A percentile compares a stretch with the other conserved stretches of the same genome.
Conservation (phyloP, 2,113 vertebrate genomes). For the Puntigrus tetrazona region DNA sequence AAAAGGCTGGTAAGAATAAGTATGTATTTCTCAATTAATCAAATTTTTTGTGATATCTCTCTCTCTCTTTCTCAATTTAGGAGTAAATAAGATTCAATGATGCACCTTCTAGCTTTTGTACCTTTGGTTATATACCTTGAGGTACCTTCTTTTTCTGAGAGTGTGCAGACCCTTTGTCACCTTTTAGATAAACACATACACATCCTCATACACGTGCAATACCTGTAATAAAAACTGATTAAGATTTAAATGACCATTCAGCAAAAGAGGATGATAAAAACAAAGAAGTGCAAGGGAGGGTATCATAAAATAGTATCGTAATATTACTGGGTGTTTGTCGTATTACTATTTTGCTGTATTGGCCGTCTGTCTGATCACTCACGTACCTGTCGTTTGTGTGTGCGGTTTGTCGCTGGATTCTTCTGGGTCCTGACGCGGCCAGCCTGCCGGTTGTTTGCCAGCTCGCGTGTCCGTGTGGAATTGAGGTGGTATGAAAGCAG, state of each 20-base stretch:
- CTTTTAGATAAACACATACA: background rate
- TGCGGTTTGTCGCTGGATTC: slow-evolving; percentile 32
- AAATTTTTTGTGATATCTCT: background rate
- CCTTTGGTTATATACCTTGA: too few species aligned
- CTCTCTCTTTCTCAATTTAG: too few species aligned
- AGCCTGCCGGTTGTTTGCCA: slow-evolving; percentile 99
- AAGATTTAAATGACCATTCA: background rate
- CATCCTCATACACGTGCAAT: background rate
- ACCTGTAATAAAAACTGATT: background rate
- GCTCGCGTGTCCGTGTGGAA: slow-evolving; percentile 91
- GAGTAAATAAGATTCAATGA: background rate
- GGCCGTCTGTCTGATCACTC: background rate
- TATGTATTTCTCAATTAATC: background rate
- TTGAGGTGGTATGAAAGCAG: slow-evolving; percentile 99
- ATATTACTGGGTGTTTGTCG: background rate
- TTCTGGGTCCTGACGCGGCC: slow-evolving; percentile 85
- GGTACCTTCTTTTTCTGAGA: background rate
- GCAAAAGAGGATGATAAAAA: background rate
- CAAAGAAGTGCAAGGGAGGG: background rate
- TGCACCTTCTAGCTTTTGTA: background rate
- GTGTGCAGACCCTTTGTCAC: background rate
- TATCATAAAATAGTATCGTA: background rate
- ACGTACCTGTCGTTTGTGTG: background rate
- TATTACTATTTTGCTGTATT: background rate
- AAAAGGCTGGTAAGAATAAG: too few species aligned